These are phyloP conservation scores for Leptinotarsa peninsularis DNA, from an alignment of 2,888 invertebrate species.

Conservation along the genomic window DNA sequence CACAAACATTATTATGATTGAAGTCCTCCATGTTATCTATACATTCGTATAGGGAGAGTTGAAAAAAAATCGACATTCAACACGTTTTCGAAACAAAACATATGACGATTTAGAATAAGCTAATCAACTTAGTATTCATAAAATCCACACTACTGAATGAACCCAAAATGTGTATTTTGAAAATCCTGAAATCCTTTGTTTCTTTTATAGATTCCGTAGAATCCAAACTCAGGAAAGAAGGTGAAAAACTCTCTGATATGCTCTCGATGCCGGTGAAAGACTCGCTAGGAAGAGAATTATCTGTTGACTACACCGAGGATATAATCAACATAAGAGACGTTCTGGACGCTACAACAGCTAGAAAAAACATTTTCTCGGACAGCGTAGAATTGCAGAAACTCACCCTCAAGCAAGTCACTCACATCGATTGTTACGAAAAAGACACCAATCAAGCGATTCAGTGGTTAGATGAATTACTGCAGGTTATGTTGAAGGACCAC, in stretches of 20 bases:
- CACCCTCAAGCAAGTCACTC: slow-evolving; percentile 81
- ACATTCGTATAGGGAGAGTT: no score
- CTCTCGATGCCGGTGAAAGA: slow-evolving; percentile 84
- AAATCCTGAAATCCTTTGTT: neutral
- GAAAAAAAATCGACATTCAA: no score
- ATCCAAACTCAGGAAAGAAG: slow-evolving; percentile 77
- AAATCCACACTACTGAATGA: no score
- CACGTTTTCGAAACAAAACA: no score
- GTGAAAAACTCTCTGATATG: slow-evolving; percentile 82
- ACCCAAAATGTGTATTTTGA: no score
- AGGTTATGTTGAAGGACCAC: slow-evolving; percentile 76
- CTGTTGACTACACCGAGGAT: slow-evolving; percentile 78
- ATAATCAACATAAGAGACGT: slow-evolving; percentile 79
- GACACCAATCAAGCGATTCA: slow-evolving; percentile 81
- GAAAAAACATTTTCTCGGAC: slow-evolving; percentile 79
- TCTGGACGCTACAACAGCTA: slow-evolving; percentile 76
- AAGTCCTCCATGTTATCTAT: no score
- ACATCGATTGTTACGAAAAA: slow-evolving; percentile 80
- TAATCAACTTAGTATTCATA: no score
- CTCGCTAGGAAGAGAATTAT: slow-evolving; percentile 77
- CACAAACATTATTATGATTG: no score
- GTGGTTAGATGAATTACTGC: slow-evolving; percentile 82
- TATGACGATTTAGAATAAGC: no score
- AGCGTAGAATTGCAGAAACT: slow-evolving; percentile 81
- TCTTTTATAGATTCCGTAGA: slow-evolving; percentile 72